Conservation (phyloP, 2,113 vertebrate species). For the Baryphthengus martii region DNA sequence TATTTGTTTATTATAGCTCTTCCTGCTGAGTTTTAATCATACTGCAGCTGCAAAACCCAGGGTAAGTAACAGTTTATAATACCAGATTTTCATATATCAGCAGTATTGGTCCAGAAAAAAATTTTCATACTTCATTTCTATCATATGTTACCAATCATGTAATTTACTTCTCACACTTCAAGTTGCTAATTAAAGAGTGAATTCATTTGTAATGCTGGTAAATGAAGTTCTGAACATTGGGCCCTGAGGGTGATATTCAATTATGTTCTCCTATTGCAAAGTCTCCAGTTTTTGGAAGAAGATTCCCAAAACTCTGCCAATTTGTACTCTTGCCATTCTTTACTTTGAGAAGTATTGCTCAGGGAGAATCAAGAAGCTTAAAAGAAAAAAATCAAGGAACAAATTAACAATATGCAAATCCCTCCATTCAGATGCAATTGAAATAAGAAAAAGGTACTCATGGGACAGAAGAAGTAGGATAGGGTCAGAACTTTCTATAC, state of each 20-base stretch:
- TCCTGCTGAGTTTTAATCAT: conserved; percentile 78
- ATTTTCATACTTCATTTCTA: conserved; percentile 53
- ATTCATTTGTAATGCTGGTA: conserved; percentile 48
- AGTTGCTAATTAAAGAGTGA: conserved; percentile 69
- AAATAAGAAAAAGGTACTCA: background rate
- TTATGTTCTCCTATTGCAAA: conserved; percentile 30
- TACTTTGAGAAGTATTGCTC: conserved; percentile 23
- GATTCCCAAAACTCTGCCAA: conserved; percentile 13
- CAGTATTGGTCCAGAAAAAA: conserved; percentile 25
- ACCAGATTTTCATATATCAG: conserved; percentile 45
- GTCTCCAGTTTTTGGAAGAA: conserved; percentile 34
- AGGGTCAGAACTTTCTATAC: background rate
- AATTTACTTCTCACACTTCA: conserved; percentile 48
- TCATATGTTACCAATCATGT: conserved; percentile 64
- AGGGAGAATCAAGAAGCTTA: conserved; percentile 7
- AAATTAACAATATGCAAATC: conserved; percentile 9
- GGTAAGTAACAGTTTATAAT: conserved; percentile 63
- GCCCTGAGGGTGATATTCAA: conserved; percentile 35
- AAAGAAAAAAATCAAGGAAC: background rate
- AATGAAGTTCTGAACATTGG: conserved; percentile 46
- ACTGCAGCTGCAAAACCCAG: conserved; percentile 66
- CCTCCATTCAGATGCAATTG: background rate
- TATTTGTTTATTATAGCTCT: conserved; percentile 76
- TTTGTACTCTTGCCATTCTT: conserved; percentile 35
- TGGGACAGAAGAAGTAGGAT: background rate